A percentile compares a stretch with the other conserved stretches of the same genome.
These are phyloP conservation scores for Caradrina clavipalpis DNA, from an alignment of 2,888 invertebrate species.

Conservation along the genomic window DNA sequence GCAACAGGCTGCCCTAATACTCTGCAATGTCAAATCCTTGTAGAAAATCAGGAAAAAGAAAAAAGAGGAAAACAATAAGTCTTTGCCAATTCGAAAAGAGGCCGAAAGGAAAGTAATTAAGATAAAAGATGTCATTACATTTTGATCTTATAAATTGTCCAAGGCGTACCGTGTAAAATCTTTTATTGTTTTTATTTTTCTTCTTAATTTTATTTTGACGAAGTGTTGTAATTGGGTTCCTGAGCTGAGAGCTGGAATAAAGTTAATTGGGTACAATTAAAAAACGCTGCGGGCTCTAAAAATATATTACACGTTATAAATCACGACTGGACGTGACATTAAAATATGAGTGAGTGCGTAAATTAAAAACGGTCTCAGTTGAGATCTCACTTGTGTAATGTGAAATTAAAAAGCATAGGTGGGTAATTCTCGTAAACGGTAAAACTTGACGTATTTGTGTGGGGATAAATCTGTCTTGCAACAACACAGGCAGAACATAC, in stretches of 20 bases:
- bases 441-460: no score
- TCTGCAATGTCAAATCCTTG: conserved; percentile 54
- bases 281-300: conserved; percentile 78
- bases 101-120: conserved; percentile 60
- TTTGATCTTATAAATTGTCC: conserved; percentile 62
- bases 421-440: no score
- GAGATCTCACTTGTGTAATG: background rate
- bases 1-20: conserved; percentile 44
- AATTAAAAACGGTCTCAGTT: conserved; percentile 31
- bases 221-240: conserved; percentile 80
- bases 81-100: conserved; percentile 49
- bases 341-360: conserved; percentile 10
- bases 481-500: no score
- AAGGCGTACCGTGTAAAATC: conserved; percentile 50
- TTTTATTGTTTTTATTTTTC: conserved; percentile 73
- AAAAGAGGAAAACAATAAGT: conserved; percentile 55
- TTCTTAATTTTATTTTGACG: conserved; percentile 66
- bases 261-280: conserved; percentile 85
- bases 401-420: no score
- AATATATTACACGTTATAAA: conserved; percentile 71
- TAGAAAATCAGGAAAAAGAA: conserved; percentile 38
- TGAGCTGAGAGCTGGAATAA: conserved; percentile 76
- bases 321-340: conserved; percentile 67
- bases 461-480: no score
- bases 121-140: conserved; percentile 62